Base-by-base conservation (phyloP, 2,888 invertebrate genomes). In the Chloroclystis v-ata region DNA sequence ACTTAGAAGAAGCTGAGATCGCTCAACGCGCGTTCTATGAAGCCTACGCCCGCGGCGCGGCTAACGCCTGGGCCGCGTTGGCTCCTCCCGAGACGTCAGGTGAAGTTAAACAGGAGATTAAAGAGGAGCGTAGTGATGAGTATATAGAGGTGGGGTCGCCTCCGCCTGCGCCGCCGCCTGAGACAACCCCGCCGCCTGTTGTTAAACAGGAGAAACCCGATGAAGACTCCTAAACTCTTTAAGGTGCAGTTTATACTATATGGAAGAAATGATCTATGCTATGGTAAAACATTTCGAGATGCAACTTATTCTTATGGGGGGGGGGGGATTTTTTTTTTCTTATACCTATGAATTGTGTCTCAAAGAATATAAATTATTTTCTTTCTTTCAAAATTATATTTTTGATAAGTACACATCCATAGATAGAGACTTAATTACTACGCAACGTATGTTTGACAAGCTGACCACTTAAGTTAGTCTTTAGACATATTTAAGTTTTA, bases 1-100 rank as follows among this genome's bases (percentile, higher is more conserved):
- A 91, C 56, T 63, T 89, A 2, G 89, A 89, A 53, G 91, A 91
- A 54, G 86, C 85, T 0, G 86, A 87, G 59, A 74, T 88, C 40
- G 85, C 87, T 2, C 87, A 86, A 52, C 69, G 87, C 46, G 87
- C 83, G 8, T 87, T 87, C 47, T 87, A 86, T 39, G 85, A 86
- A 43, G 86, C 87, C 1, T 86, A 85, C 39, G 85, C 87, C 0
- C 69, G 87, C 24, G 85, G 85, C 0, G 87, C 87, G 3, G 86
- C 82, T 0, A 67, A 78, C 0, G 86, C 86, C 2, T 85, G 85
- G 84, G 85, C 85, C 0, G 84, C 85, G 4, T 58, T 83, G 7
- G 82, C 78, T 0, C 82, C 85, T 0, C 70, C 78, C 0, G 80
- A 78, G 10, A 61, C 66, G 4, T 47, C 59, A 7, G 50, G 66